Percentiles rank a stretch among this genome's conserved stretches.
Conservation (phyloP, 2,888 invertebrate genomes). For the Apotomis capreana region DNA sequence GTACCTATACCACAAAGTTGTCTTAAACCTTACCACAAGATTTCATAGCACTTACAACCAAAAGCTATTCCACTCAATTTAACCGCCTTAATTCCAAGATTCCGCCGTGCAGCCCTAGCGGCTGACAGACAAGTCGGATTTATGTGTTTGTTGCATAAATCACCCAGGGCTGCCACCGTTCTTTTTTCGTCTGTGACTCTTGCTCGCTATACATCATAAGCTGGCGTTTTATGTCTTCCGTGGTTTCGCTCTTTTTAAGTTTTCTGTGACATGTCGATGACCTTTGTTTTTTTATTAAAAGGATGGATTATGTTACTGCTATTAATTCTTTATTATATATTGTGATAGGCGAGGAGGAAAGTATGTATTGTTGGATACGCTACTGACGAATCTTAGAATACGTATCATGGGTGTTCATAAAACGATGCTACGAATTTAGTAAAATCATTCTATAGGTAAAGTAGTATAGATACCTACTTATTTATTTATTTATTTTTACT, state of each 20-base stretch:
- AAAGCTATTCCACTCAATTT: slow-evolving; percentile 14
- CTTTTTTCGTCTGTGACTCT: slow-evolving; percentile 70
- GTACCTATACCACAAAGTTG: too few species aligned
- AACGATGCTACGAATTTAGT: too few species aligned
- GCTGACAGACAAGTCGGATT: slow-evolving; percentile 82
- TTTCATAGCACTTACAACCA: slow-evolving; percentile 2
- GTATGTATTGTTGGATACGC: not conserved
- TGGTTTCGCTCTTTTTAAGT: slow-evolving; percentile 52
- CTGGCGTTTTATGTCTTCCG: slow-evolving; percentile 69
- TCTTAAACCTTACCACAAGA: not conserved
- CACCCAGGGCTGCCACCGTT: slow-evolving; percentile 66
- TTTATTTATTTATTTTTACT: too few species aligned
- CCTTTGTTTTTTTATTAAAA: slow-evolving; percentile 8
- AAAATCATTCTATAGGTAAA: too few species aligned
- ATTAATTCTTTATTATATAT: not conserved
- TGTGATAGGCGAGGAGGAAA: not conserved
- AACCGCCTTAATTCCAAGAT: slow-evolving; percentile 19
- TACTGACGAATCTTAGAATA: too few species aligned
- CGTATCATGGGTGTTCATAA: too few species aligned
- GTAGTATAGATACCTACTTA: too few species aligned
- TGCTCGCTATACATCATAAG: slow-evolving; percentile 70
- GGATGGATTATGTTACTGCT: not conserved
- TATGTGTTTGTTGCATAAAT: slow-evolving; percentile 84
- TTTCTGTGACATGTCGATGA: slow-evolving; percentile 37
- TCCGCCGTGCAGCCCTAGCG: slow-evolving; percentile 44